phyloP scores from a whole-genome alignment of 2,797 vertebrate genomes.

The Buceros bicornis region DNA sequence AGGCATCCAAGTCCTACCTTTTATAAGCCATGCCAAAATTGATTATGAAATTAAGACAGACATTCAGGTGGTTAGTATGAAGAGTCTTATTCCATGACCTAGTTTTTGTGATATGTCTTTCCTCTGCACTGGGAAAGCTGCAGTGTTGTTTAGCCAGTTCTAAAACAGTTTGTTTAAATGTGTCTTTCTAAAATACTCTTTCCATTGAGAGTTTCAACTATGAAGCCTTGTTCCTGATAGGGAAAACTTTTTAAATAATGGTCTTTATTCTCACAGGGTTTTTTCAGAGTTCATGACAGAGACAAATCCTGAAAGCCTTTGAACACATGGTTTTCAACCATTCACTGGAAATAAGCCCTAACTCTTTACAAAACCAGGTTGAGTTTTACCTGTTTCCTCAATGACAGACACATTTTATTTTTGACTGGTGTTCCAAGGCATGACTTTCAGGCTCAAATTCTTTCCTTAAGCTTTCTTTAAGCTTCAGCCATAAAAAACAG shows the following conservation, averaged over 20 bases:
- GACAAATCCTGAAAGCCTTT: not conserved
- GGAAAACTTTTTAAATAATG: not conserved
- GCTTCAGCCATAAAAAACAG: not conserved
- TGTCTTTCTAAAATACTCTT: not conserved
- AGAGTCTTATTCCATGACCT: not conserved
- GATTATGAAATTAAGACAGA: not conserved
- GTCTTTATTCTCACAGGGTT: not conserved
- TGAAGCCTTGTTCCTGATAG: not conserved
- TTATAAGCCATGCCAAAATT: not conserved
- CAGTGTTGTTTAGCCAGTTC: not conserved
- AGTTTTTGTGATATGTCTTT: not conserved
- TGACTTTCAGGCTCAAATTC: not conserved
- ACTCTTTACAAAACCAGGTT: not conserved
- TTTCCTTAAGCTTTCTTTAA: not conserved
- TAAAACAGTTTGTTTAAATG: accelerated
- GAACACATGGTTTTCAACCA: not conserved
- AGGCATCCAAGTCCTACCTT: not conserved
- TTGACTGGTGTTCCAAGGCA: not conserved
- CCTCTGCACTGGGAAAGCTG: not conserved
- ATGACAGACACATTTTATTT: not conserved
- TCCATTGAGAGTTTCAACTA: not conserved
- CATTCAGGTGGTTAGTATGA: not conserved
- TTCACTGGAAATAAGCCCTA: not conserved
- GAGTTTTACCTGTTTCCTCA: not conserved
- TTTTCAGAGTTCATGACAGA: not conserved